Conservation (phyloP, 2,113 vertebrate species). For the Chaenogobius annularis region DNA sequence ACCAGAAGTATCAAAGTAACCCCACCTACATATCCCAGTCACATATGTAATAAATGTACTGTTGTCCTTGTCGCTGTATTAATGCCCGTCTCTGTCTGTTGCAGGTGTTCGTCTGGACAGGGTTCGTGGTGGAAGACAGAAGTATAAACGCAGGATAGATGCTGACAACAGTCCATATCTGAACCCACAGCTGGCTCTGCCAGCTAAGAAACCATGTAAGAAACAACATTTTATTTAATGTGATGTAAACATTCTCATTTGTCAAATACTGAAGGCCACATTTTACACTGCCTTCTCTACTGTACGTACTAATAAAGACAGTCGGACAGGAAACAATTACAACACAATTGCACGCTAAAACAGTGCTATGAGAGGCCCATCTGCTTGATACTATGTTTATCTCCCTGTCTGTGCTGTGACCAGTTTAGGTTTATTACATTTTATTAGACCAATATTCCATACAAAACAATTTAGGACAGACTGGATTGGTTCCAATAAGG, state of each 20-base stretch:
- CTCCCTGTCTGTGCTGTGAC: constrained; percentile 50
- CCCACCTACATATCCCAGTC: neutral
- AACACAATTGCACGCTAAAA: constrained; percentile 31
- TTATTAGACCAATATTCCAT: constrained; percentile 66
- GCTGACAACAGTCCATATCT: constrained; percentile 99
- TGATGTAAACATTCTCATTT: neutral
- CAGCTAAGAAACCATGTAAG: constrained; percentile 99
- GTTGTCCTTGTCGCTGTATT: constrained; percentile 4
- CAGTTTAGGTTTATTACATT: constrained; percentile 69
- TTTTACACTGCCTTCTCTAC: constrained; percentile 16
- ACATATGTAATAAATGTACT: neutral
- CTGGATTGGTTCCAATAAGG: constrained; percentile 49
- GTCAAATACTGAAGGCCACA: neutral
- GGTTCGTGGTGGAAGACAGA: constrained; percentile 98
- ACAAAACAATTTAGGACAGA: constrained; percentile 50
- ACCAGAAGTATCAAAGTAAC: neutral
- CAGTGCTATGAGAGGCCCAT: constrained; percentile 53
- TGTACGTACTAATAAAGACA: constrained; percentile 42
- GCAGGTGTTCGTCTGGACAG: constrained; percentile 96
- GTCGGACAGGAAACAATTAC: constrained; percentile 55
- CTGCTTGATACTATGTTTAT: constrained; percentile 63
- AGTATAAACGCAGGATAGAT: constrained; percentile 99
- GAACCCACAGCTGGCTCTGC: constrained; percentile 97
- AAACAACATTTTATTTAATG: constrained; percentile 31
- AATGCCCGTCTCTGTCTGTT: constrained; percentile 23